A percentile compares a stretch with the other conserved stretches of the same genome.
These are phyloP conservation scores for Cryptocephalus primarius DNA, from an alignment of 2,888 invertebrate genomes.

Conservation along the genomic window DNA sequence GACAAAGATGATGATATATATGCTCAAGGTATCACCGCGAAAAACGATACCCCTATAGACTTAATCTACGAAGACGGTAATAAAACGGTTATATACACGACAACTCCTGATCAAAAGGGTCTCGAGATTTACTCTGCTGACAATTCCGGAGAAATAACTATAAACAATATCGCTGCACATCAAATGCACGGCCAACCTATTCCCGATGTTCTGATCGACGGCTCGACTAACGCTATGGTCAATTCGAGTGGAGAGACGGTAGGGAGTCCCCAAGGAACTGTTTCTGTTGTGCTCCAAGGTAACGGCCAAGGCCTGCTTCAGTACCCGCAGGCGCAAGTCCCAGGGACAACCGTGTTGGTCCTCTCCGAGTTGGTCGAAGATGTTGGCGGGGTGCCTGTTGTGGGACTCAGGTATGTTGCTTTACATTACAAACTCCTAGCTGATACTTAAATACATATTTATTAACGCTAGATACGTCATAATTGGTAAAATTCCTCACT, in stretches of 20 bases:
- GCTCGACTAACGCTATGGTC: slow-evolving; percentile 43
- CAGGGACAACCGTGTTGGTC: slow-evolving; percentile 55
- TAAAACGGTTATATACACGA: slow-evolving; percentile 74
- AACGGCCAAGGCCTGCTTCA: slow-evolving; percentile 43
- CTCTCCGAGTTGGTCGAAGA: slow-evolving; percentile 61
- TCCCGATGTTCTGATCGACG: slow-evolving; percentile 45
- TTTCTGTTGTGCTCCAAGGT: slow-evolving; percentile 41
- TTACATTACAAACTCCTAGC: not conserved
- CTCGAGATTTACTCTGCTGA: slow-evolving; percentile 69
- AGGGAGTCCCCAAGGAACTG: slow-evolving; percentile 34
- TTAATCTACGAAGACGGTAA: slow-evolving; percentile 76
- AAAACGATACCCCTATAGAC: slow-evolving; percentile 66
- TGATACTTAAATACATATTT: too few species aligned
- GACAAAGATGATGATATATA: slow-evolving; percentile 39
- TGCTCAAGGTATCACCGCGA: slow-evolving; percentile 41
- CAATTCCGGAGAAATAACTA: slow-evolving; percentile 35
- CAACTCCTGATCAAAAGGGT: slow-evolving; percentile 66
- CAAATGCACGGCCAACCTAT: slow-evolving; percentile 36
- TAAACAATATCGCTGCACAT: slow-evolving; percentile 36
- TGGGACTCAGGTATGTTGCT: slow-evolving; percentile 48
- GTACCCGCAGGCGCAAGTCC: slow-evolving; percentile 42
- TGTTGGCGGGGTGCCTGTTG: slow-evolving; percentile 54
- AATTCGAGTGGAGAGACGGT: slow-evolving; percentile 39
- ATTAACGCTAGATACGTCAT: too few species aligned
- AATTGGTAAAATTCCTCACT: too few species aligned